Base-by-base conservation (phyloP, 2,113 vertebrate genomes). In the Siniperca chuatsi region DNA sequence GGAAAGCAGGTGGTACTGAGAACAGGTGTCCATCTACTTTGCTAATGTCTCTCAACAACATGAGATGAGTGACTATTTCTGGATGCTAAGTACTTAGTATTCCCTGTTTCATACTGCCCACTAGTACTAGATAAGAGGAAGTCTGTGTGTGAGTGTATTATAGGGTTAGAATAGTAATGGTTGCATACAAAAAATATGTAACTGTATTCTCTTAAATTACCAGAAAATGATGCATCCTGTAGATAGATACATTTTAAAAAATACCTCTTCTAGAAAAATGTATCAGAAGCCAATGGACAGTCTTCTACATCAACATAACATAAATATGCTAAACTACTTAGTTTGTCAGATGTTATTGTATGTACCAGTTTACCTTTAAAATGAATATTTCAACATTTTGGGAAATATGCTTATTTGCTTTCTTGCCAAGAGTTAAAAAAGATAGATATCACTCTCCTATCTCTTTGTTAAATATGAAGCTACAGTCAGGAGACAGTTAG, bases 1-100 rank as follows among this genome's bases (percentile, higher is more conserved):
- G 87, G 81, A 84, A 87, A 71, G 79, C 81, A 83, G 86, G 87
- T 89, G 65, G 88, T 62, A 73, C 75, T 29, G 74, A 85, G 88
- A 82, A 66, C 54, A 8, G 62, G 81, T 67, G 72, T 91, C 89
- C 79, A 83, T 90, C 88, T 92, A 88, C 72, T 86, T 75, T 74
- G 60, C 84, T 58, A 74, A 85, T 70, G 18, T 83, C 75, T 81
- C 72, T 87, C 73, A 82, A 70, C 70, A 78, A 78, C 67, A 77
- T 92, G 73, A 75, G 48, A 75, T 87, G 81, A 77, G 67, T 33
- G 75, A 35, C 82, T 93, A 93, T 93, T 94, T 93, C 78, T 71
- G 87, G 87, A 89, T 48, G 35, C 58, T 67, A 72, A 85, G 85
- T 83, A 78, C 84, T 90, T 82, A 79, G 74, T 65, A 80, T 89